Conservation (phyloP, 53 echinoderm and acorn worm genomes). For the Henricia sp. region DNA sequence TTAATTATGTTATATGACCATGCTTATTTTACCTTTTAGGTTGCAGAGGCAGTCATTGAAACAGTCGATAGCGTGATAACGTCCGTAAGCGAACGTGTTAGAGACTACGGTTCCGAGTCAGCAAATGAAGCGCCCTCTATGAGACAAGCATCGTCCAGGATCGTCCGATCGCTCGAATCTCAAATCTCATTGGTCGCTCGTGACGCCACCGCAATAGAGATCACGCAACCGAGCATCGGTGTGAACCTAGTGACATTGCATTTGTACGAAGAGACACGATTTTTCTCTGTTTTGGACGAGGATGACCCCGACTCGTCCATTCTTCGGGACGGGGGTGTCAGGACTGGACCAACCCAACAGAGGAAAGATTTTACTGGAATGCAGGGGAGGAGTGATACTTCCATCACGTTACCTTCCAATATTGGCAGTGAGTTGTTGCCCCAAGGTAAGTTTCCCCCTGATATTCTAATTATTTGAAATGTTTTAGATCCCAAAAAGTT, state of each 20-base stretch:
- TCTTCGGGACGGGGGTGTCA: slow-evolving; percentile 20
- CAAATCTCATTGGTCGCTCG: slow-evolving; percentile 45
- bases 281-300: slow-evolving; percentile 34
- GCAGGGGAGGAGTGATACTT: slow-evolving; percentile 36
- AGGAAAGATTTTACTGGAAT: slow-evolving; percentile 21
- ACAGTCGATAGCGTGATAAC: slow-evolving; percentile 62
- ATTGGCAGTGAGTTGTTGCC: neutral
- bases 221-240: slow-evolving; percentile 16
- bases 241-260: slow-evolving; percentile 30
- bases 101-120: neutral
- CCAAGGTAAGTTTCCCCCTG: too few relatives aligned
- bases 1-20: too few relatives aligned
- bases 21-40: slow-evolving; percentile 25
- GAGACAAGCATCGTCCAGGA: slow-evolving; percentile 24
- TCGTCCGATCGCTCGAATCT: slow-evolving; percentile 45
- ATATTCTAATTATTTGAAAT: too few relatives aligned
- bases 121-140: neutral
- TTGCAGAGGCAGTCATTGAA: slow-evolving; percentile 65
- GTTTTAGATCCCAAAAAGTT: too few relatives aligned
- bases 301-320: slow-evolving; percentile 44
- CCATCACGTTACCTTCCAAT: slow-evolving; percentile 46
- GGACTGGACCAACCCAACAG: neutral
- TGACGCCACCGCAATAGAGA: neutral
- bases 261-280: slow-evolving; percentile 23
- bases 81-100: slow-evolving; percentile 30